Conservation (phyloP, 2,888 invertebrate genomes). For the Apamea epomidion region DNA sequence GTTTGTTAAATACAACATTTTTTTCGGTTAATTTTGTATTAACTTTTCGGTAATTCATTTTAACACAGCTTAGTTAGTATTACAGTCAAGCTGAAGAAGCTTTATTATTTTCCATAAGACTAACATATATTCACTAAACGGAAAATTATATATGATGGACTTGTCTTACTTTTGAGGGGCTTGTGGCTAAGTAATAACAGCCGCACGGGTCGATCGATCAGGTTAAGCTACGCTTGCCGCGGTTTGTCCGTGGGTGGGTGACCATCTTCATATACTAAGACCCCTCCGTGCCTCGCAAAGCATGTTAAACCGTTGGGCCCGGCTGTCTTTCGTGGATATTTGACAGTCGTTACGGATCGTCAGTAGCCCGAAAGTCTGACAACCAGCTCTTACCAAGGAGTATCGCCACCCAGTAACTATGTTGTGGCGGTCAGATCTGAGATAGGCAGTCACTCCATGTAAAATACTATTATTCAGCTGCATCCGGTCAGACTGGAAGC, state of each 20-base stretch:
- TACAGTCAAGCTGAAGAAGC: no score
- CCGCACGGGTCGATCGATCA: neutral
- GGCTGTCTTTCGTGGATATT: neutral
- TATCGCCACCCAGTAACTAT: neutral
- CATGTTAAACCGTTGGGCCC: neutral
- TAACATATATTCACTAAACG: slow-evolving; percentile 45
- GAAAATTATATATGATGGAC: slow-evolving; percentile 51
- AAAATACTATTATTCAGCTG: neutral
- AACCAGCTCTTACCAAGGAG: neutral
- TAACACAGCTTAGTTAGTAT: no score
- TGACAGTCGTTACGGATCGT: neutral
- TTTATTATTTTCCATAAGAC: no score
- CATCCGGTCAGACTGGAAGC: neutral
- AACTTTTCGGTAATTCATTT: no score
- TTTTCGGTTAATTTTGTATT: no score
- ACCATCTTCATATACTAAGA: no score
- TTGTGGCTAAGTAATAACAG: neutral
- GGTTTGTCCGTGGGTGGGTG: neutral
- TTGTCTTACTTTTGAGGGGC: slow-evolving; percentile 18
- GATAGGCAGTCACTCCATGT: neutral
- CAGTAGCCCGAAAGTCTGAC: neutral
- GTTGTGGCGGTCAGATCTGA: neutral
- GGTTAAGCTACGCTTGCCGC: neutral
- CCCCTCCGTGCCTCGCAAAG: neutral
- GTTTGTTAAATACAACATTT: no score